Base-by-base conservation (phyloP, 1,140 invertebrate genomes). In the Dendroctonus ponderosae region DNA sequence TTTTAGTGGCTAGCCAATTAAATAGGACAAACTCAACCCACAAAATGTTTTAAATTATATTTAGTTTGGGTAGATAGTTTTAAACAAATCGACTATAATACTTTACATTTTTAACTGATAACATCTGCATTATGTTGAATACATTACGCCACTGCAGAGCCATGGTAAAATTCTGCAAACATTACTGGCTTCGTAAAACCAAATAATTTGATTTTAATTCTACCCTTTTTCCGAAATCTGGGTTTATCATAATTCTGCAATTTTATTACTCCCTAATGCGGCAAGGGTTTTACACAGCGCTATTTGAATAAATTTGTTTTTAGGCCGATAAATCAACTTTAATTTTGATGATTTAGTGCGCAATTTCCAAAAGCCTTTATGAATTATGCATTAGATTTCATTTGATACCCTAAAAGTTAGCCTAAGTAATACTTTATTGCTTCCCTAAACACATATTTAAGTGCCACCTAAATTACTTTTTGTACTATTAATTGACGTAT, bases 341-440 rank as follows among this genome's bases (percentile, higher is more conserved):
- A 65, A 65, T 65, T 65, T 57, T 65, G 62, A 65, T 65, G 62
- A 65, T 65, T 65, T 65, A 65, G 42, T 65, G 62, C 52, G 62
- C 62, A 57, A 57, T 65, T 65, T 65, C 62, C 42, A 65, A 65
- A 65, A 53, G 39, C 43, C 43, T 11, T 49, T 44, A 57, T 65
- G 62, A 56, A 65, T 65, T 49, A 65, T 65, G 51, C 53, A 65
- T 57, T 44, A 62, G 53, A 65, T 50, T 65, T 65, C 15, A 39
- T 49, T 65, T 54, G 49, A 62, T 62, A 62, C 15, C 46, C 43
- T 57, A 14, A 15, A 46, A 46, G 12, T 12, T 9, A 12, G 12
- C 12, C 43, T 46, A 12, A 46, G 12, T 46, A 46, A 11, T 46
- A 46, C 43, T 46, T 46, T 46, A 46, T 46, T 11, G 43, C 43